phyloP scores from a whole-genome alignment of 2,113 vertebrate species.

The Tachysurus fulvidraco region DNA sequence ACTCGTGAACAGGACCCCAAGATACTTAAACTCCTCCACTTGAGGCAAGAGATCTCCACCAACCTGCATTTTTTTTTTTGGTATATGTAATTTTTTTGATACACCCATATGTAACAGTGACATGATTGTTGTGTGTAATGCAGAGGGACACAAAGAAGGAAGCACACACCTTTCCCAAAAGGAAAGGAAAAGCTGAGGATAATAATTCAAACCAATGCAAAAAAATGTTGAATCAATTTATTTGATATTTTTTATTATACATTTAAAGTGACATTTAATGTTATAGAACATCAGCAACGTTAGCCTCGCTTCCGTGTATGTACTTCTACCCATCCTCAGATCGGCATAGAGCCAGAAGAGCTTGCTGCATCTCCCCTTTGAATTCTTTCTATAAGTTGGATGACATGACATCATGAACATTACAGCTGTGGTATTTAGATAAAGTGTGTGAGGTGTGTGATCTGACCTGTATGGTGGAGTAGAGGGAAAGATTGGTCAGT shows the following conservation, averaged over 20 bases:
- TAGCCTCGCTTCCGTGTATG: background rate
- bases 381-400: slow-evolving; percentile 52
- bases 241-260: background rate
- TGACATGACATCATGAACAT: background rate
- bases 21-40: too few species aligned
- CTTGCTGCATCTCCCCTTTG: slow-evolving; percentile 56
- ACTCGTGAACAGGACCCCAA: too few species aligned
- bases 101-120: too few species aligned
- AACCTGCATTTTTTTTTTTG: too few species aligned
- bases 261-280: background rate
- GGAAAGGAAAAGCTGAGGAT: background rate
- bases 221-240: background rate
- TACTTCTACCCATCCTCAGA: slow-evolving; percentile 49
- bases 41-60: too few species aligned
- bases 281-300: too few species aligned
- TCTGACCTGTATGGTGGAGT: slow-evolving; percentile 61
- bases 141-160: background rate
- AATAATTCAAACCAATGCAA: background rate
- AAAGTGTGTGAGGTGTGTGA: background rate
- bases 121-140: background rate
- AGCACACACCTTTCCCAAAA: background rate
- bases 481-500: slow-evolving; percentile 72
- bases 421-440: background rate
- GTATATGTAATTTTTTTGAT: too few species aligned
- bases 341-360: slow-evolving; percentile 54